Conservation (phyloP, 2,797 vertebrate species). For the Sciurus carolinensis region DNA sequence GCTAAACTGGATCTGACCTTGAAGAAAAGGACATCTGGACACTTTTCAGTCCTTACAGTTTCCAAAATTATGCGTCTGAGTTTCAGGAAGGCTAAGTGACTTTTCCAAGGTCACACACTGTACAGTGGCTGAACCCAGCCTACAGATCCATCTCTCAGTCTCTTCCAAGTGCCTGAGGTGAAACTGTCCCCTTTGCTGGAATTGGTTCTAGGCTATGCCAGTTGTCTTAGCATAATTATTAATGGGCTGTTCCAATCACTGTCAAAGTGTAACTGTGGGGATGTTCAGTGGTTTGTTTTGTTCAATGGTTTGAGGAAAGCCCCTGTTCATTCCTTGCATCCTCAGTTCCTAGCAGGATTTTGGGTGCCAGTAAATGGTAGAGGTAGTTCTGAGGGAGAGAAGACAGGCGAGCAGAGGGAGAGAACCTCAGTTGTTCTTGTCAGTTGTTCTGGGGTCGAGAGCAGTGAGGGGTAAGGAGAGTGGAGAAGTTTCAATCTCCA, state of each 20-base stretch:
- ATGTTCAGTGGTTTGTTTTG: neutral
- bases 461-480: neutral
- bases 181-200: neutral
- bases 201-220: neutral
- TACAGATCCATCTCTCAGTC: neutral
- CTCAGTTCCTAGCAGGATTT: neutral
- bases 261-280: neutral
- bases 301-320: neutral
- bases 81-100: neutral
- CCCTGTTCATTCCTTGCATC: neutral
- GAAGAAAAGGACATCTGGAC: neutral
- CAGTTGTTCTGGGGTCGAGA: neutral
- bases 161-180: neutral
- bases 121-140: neutral
- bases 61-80: neutral
- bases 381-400: neutral
- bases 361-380: neutral
- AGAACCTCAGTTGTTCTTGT: neutral
- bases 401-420: neutral
- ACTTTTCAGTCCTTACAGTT: neutral
- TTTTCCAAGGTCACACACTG: neutral
- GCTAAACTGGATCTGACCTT: neutral
- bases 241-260: neutral
- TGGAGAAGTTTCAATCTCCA: neutral
- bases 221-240: neutral